A percentile compares a stretch with the other conserved stretches of the same genome.
Conservation (phyloP, 2,113 vertebrate genomes). For the Ondatra zibethicus region DNA sequence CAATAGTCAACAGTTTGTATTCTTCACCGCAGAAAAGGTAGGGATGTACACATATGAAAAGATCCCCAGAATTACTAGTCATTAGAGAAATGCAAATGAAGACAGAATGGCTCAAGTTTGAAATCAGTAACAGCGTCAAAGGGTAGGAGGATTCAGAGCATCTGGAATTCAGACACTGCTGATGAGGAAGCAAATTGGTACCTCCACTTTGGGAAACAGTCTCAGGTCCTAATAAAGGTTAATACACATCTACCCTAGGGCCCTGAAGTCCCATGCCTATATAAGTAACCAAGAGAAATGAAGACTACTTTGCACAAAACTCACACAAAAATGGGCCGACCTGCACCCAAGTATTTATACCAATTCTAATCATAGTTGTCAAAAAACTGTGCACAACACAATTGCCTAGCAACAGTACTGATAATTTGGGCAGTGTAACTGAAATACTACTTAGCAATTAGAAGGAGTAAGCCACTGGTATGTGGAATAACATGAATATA, state of each 20-base stretch:
- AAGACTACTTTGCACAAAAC: not conserved
- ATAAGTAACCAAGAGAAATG: slow-evolving; percentile 17
- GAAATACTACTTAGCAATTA: not conserved
- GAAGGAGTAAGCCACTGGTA: not conserved
- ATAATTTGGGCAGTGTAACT: not conserved
- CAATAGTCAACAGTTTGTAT: not conserved
- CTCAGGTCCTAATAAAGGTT: not conserved
- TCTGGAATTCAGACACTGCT: not conserved
- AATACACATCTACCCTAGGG: not conserved
- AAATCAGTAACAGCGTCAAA: not conserved
- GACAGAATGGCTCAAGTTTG: not conserved
- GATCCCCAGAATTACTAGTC: not conserved
- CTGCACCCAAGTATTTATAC: not conserved
- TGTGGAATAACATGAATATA: not conserved
- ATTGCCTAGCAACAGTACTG: not conserved
- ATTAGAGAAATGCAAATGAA: not conserved
- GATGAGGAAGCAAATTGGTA: not conserved
- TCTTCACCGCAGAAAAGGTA: not conserved
- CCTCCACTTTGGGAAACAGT: not conserved
- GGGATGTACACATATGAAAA: not conserved
- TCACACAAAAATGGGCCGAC: not conserved
- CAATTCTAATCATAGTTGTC: not conserved
- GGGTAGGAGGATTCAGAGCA: not conserved
- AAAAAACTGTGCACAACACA: slow-evolving; percentile 4
- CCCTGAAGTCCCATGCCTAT: not conserved